Conservation (phyloP, 2,797 vertebrate species). For the Aphelocoma californica region DNA sequence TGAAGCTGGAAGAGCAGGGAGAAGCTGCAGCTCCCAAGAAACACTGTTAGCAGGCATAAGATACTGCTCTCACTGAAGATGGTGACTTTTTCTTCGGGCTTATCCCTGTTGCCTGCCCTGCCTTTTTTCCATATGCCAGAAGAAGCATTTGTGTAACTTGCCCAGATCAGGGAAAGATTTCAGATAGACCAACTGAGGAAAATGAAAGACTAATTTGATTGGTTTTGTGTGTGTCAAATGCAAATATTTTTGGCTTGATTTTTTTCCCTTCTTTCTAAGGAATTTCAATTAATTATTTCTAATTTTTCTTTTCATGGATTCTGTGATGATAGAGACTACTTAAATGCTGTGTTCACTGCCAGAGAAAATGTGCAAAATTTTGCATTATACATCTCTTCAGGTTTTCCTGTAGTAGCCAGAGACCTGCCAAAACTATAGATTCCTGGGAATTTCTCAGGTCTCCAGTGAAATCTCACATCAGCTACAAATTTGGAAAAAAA, state of each 20-base stretch:
- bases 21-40: slow-evolving; percentile 26
- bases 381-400: background rate
- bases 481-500: background rate
- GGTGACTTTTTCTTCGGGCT: slow-evolving; percentile 2
- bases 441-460: background rate
- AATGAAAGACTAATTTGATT: background rate
- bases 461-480: background rate
- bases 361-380: background rate
- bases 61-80: slow-evolving; percentile 4
- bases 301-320: background rate
- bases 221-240: background rate
- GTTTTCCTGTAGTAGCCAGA: background rate
- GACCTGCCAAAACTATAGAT: background rate
- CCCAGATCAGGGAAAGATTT: background rate
- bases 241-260: background rate
- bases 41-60: slow-evolving; percentile 16
- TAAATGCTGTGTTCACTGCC: background rate
- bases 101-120: background rate
- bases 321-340: background rate
- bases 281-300: background rate
- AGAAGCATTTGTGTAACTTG: background rate
- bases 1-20: background rate
- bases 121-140: background rate
- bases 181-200: background rate
- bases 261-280: background rate